Evolutionary conservation across 2,888 invertebrate species (phyloP), one percentile per base, ranked within the genome.

Genomic region (Megastigmus dorsalis): DNA sequence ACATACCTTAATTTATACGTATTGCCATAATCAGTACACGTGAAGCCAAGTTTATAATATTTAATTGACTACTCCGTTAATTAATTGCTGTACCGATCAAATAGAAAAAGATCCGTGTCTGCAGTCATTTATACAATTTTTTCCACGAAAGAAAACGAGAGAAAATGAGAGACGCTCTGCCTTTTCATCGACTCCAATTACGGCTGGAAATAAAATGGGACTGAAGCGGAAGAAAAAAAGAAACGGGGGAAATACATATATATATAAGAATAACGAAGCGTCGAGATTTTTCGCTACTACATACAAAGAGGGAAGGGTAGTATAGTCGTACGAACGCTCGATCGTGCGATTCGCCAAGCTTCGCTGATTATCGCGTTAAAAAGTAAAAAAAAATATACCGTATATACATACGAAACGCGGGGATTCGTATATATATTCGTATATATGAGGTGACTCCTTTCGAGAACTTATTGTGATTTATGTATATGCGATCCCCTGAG

Each of bases 261-360:
- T n/a, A n/a, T n/a, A n/a, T n/a, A n/a, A n/a, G n/a, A n/a, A n/a
- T n/a, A n/a, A n/a, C n/a, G n/a, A n/a, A n/a, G n/a, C n/a, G n/a
- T n/a, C n/a, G 28, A 30, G 10, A 54, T 2, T 28, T 43, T 30
- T n/a, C 13, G 10, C 33, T n/a, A n/a, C n/a, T n/a, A n/a, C n/a
- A n/a, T n/a, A n/a, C n/a, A n/a, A n/a, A 9, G 13, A 33, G n/a
- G 10, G n/a, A n/a, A n/a, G n/a, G n/a, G n/a, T n/a, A n/a, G n/a
- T n/a, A n/a, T n/a, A n/a, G n/a, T n/a, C n/a, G n/a, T n/a, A n/a
- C 38, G 10, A 45, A 50, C 57, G 38, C 38, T 65, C 55, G 38
- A 65, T 60, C 72, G 65, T 60, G 52, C 50, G 20, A 65, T 72
- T 65, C 41, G 57, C 33, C 33, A 28, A 43, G 72, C 59, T 55